Evolutionary conservation across 1,140 invertebrate genomes (phyloP).

Genomic region (Camponotus floridanus): DNA sequence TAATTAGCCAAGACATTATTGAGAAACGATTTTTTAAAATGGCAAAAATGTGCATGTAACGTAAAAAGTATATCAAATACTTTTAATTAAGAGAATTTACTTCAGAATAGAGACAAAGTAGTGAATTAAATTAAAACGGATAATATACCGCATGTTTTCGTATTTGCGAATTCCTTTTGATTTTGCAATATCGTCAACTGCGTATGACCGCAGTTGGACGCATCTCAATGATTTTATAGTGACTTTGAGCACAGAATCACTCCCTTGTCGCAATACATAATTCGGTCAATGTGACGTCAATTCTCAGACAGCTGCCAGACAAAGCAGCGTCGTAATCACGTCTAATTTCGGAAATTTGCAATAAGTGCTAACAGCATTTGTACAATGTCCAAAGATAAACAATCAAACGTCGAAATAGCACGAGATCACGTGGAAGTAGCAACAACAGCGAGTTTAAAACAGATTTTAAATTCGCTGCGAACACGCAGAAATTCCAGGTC

Average conservation of each 20-base stretch:
- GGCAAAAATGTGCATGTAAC: not conserved
- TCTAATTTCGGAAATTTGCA: constrained; percentile 40
- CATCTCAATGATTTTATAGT: constrained; percentile 8
- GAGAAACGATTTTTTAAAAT: not conserved
- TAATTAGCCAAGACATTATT: not conserved
- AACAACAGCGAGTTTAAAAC: not conserved
- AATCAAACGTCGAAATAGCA: not conserved
- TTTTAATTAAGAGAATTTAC: not conserved
- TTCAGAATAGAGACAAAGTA: not conserved
- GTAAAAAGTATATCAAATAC: not conserved
- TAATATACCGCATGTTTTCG: not conserved
- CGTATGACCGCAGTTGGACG: constrained; percentile 17
- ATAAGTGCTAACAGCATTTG: not conserved
- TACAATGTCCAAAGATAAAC: constrained; percentile 14
- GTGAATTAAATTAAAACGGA: not conserved
- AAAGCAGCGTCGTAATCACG: not conserved
- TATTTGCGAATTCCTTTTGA: not conserved
- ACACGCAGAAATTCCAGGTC: not conserved
- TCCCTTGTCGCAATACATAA: constrained; percentile 18
- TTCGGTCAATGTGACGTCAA: constrained; percentile 28
- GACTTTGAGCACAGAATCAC: not conserved
- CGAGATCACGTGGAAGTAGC: not conserved
- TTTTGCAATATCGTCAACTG: not conserved
- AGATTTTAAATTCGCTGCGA: not conserved
- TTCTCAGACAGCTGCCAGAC: constrained; percentile 48